Evolutionary conservation across 35 echinoderm and acorn worm species (phyloP), one percentile per base, ranked within the genome.

Genomic region (Heliocidaris erythrogramma): DNA sequence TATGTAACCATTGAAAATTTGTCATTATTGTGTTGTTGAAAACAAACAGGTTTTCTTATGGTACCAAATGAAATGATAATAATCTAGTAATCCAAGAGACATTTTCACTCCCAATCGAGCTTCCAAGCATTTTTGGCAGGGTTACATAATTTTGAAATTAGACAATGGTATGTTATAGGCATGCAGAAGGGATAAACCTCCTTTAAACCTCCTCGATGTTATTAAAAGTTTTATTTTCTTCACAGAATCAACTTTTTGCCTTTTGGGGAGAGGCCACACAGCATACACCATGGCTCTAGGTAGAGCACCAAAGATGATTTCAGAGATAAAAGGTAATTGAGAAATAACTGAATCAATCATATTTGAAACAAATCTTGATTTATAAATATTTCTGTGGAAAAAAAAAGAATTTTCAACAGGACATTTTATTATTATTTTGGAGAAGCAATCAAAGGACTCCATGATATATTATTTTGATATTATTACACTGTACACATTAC

Each of bases 281-380:
- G 27, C 8, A 7, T 27, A 78, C 65, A 78, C n/a, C 91, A 92
- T 92, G 91, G 91, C 91, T 27, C 48, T 52, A 3, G 91, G 91
- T 48, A 32, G 91, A 59, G 91, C 91, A 56, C 91, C 91, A 92
- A 92, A 92, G 48, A 92, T 92, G 27, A 92, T 92, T 59, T 92
- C 91, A 48, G 91, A 92, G 13, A 56, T 92, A 42, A 92, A 49
- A 92, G 91, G 91, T 92, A 92, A 13, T 30, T 87, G 85, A 87
- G 29, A 87, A 31, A 21, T 87, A 87, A 21, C 9, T 84, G 17
- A 11, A 31, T 30, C 9, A 30, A 87, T 30, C 32, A 87, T 31
- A 18, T 42, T 31, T 87, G 29, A 42, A 9, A 30, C 1, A 84
- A 84, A 18, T 84, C n/a, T 29, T 42, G 8, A 0, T 87, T 30